Percentiles rank a stretch among this genome's conserved stretches.
Evolutionary conservation across 2,113 vertebrate species (phyloP).

Genomic region (Oostethus manadensis): DNA sequence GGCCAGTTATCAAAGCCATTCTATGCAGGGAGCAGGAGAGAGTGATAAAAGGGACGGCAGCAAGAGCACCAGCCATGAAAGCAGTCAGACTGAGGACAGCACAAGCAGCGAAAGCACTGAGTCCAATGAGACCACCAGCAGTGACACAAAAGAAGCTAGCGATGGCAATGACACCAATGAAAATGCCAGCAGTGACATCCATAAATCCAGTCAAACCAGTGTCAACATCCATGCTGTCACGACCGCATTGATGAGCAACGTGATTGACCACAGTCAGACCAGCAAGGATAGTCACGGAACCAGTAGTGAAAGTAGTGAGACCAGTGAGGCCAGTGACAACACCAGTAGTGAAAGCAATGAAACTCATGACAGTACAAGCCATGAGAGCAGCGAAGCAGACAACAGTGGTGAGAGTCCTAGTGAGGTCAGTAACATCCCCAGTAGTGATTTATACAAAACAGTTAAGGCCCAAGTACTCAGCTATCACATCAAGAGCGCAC

Average conservation of each 20-base stretch:
- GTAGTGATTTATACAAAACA: neutral
- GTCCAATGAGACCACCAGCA: conserved; percentile 1
- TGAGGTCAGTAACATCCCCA: neutral
- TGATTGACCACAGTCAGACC: neutral
- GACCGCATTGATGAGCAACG: neutral
- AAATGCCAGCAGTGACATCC: conserved; percentile 44
- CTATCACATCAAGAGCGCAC: neutral
- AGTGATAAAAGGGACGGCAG: conserved; percentile 15
- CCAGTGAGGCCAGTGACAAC: neutral
- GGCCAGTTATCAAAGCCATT: conserved; percentile 8
- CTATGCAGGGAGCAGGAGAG: conserved; percentile 22
- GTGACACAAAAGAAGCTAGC: conserved; percentile 23
- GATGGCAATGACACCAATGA: conserved; percentile 23
- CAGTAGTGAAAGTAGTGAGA: conserved; percentile 6
- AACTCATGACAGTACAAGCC: neutral
- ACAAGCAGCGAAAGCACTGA: conserved; percentile 22
- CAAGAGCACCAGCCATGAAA: conserved; percentile 44
- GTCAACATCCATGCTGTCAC: neutral
- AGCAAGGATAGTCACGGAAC: neutral
- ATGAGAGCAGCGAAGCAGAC: neutral
- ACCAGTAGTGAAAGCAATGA: conserved; percentile 1
- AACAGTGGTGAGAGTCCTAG: neutral
- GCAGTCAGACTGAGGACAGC: conserved; percentile 39
- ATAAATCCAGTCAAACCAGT: conserved; percentile 33
- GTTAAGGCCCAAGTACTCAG: neutral